A percentile compares a stretch with the other conserved stretches of the same genome.
Conservation (phyloP, 1,140 invertebrate genomes). For the Globodera rostochiensis region DNA sequence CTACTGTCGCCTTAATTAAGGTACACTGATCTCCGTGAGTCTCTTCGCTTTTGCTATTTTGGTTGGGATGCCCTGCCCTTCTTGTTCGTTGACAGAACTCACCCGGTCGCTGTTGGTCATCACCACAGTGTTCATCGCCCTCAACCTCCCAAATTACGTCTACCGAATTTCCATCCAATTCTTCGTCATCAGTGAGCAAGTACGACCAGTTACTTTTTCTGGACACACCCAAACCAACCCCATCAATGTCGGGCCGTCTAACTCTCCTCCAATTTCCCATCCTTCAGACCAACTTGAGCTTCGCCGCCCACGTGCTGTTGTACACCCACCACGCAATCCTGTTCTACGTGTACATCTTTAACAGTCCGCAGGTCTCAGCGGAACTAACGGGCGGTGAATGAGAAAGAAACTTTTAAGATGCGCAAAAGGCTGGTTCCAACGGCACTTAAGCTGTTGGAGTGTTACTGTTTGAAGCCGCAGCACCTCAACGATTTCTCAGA, state of each 20-base stretch:
- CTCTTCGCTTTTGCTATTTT: background rate
- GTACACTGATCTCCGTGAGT: constrained; percentile 54
- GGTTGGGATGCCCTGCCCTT: too few species aligned
- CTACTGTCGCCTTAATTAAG: constrained; percentile 11
- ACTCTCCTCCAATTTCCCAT: background rate
- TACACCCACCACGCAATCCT: constrained; percentile 61
- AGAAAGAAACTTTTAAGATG: constrained; percentile 36
- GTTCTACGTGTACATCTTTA: constrained; percentile 64
- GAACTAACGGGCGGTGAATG: background rate
- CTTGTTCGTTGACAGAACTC: constrained; percentile 35
- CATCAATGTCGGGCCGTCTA: background rate
- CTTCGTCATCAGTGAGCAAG: constrained; percentile 46
- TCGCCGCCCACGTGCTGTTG: constrained; percentile 49
- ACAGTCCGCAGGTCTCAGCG: constrained; percentile 49
- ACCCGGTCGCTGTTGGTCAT: constrained; percentile 59
- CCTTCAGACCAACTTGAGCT: constrained; percentile 45
- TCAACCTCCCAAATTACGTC: constrained; percentile 61
- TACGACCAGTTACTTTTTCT: constrained; percentile 15
- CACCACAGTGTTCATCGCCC: constrained; percentile 59
- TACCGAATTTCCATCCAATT: constrained; percentile 55
- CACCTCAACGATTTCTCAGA: constrained; percentile 33
- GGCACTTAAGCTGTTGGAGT: constrained; percentile 61
- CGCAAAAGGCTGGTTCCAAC: constrained; percentile 63
- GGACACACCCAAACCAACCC: background rate
- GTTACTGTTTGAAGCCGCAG: constrained; percentile 60